phyloP scores from a whole-genome alignment of 2,113 vertebrate genomes.

The Crotophaga sulcirostris region DNA sequence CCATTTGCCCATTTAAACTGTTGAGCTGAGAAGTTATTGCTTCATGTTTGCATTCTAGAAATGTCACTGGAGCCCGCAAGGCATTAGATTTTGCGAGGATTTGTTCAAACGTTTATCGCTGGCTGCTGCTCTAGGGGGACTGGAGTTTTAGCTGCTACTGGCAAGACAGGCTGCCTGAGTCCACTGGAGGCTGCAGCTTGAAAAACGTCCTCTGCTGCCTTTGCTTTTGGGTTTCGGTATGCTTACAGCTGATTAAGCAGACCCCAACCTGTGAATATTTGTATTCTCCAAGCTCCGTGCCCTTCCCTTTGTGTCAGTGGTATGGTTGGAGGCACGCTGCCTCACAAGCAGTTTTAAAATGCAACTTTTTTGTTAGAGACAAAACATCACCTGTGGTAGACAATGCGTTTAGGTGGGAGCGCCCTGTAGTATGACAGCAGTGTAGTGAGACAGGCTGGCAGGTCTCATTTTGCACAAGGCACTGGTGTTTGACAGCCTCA shows the following conservation, averaged over 20 bases:
- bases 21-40: neutral
- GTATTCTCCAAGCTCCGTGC: neutral
- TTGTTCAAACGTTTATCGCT: neutral
- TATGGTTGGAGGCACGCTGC: neutral
- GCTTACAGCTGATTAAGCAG: neutral
- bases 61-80: neutral
- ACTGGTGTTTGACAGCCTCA: neutral
- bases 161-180: neutral
- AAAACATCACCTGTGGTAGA: neutral
- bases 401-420: neutral
- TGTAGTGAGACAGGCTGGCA: neutral
- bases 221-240: neutral
- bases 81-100: neutral
- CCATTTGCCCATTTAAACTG: neutral
- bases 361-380: neutral
- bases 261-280: neutral
- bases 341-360: neutral
- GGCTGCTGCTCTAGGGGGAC: neutral
- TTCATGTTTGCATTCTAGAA: conserved; percentile 18
- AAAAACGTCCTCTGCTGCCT: neutral
- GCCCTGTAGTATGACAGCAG: fast-evolving
- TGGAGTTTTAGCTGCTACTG: neutral
- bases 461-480: neutral
- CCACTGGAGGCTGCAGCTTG: neutral
- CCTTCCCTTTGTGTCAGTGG: neutral